These are phyloP conservation scores for Cerastoderma edule DNA, from an alignment of 2,888 invertebrate species.

Conservation along the genomic window DNA sequence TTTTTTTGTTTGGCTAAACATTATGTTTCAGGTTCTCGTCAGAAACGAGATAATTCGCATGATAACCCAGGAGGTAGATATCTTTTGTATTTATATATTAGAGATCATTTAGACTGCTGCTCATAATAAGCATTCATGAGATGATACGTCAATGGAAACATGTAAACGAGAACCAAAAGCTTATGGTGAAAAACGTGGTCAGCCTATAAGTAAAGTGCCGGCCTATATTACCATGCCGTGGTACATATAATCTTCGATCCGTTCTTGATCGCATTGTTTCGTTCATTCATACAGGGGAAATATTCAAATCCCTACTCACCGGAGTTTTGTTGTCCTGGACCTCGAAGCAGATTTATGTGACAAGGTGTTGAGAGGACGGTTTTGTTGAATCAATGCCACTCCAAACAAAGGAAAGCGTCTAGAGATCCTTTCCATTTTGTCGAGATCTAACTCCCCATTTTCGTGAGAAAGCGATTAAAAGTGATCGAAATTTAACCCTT, in stretches of 20 bases:
- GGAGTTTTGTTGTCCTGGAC: background rate
- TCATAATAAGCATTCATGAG: background rate
- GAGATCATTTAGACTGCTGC: too few species aligned
- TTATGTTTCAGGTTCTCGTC: too few species aligned
- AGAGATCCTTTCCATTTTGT: background rate
- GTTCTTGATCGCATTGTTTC: background rate
- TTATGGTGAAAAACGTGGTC: background rate
- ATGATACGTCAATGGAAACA: background rate
- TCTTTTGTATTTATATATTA: too few species aligned
- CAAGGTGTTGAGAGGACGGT: background rate
- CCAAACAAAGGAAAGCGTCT: background rate
- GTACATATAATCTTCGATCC: background rate
- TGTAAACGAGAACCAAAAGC: background rate
- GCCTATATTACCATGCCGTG: background rate
- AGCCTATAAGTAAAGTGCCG: background rate
- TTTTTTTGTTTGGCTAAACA: too few species aligned
- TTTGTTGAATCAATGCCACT: conserved; percentile 7
- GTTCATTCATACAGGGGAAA: background rate
- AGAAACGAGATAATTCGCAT: too few species aligned
- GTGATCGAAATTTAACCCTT: too few species aligned
- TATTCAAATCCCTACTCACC: conserved; percentile 8
- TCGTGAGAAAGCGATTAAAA: too few species aligned
- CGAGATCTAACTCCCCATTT: too few species aligned
- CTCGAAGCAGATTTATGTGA: conserved; percentile 11
- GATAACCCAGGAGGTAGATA: too few species aligned